Evolutionary conservation across 2,113 vertebrate species (phyloP).

Genomic region (Poeciliopsis occidentalis): DNA sequence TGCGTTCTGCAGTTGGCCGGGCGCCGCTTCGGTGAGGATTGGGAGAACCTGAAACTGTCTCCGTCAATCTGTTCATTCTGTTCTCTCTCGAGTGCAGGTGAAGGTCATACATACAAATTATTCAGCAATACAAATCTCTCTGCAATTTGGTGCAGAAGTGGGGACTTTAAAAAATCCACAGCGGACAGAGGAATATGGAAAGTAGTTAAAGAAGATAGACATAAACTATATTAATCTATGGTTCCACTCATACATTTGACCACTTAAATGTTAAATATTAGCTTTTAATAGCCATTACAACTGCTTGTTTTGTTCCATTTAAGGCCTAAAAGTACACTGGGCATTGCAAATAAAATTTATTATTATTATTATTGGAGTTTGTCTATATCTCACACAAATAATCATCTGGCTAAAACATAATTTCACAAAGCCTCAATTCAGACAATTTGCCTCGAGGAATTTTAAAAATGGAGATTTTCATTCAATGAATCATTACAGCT

Average conservation of each 20-base stretch:
- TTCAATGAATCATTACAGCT: no score
- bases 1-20: slow-evolving; percentile 32
- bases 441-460: no score
- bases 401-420: no score
- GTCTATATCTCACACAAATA: no score
- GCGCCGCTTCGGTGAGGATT: slow-evolving; percentile 24
- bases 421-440: no score
- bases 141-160: background rate
- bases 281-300: background rate
- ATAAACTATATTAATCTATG: background rate
- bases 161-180: background rate
- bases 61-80: slow-evolving; percentile 32
- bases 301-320: no score
- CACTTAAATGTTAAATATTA: background rate
- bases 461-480: no score
- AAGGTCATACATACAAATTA: slow-evolving; percentile 20
- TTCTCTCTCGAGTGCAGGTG: slow-evolving; percentile 1
- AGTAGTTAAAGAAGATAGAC: background rate
- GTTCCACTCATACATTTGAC: background rate
- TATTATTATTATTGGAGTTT: no score
- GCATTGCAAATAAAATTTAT: no score
- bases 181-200: background rate
- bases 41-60: slow-evolving; percentile 31
- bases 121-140: background rate
- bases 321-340: no score